A percentile compares a stretch with the other conserved stretches of the same genome.
Conservation (phyloP, 1,140 invertebrate species). For the Heliconius himera region DNA sequence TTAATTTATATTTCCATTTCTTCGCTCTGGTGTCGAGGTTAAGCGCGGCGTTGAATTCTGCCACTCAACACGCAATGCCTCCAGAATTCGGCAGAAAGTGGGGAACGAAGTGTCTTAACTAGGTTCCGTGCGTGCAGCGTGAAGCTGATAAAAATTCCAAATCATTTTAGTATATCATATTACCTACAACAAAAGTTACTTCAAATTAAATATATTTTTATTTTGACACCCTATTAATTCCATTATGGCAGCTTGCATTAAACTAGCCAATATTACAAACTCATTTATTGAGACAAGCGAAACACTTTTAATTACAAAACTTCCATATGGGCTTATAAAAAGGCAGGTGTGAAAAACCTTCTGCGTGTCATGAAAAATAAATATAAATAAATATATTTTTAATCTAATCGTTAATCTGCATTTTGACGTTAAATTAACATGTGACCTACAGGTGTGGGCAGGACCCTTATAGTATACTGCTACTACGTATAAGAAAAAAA, state of each 20-base stretch:
- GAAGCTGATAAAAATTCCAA: too few relatives aligned
- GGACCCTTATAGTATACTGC: not conserved
- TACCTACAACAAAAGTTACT: too few relatives aligned
- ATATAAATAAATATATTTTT: slow-evolving; percentile 7
- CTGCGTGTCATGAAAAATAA: not conserved
- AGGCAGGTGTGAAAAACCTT: not conserved
- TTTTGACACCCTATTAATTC: not conserved
- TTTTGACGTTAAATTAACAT: slow-evolving; percentile 11
- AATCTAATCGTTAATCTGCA: slow-evolving; percentile 9
- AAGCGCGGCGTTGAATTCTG: too few relatives aligned
- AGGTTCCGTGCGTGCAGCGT: too few relatives aligned
- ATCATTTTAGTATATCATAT: too few relatives aligned
- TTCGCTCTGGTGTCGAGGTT: too few relatives aligned
- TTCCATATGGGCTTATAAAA: not conserved
- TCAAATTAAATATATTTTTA: not conserved
- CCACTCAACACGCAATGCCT: too few relatives aligned
- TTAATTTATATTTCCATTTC: too few relatives aligned
- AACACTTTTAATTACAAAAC: slow-evolving; percentile 12
- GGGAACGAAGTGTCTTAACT: too few relatives aligned
- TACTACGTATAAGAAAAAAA: not conserved
- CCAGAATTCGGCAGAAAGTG: too few relatives aligned
- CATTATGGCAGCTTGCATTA: not conserved
- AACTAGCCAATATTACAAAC: not conserved
- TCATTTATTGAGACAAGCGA: not conserved
- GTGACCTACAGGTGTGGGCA: slow-evolving; percentile 6